Evolutionary conservation across 2,797 vertebrate species (phyloP), one percentile per base, ranked within the genome.

Genomic region (Neosilurus hyrtlii): DNA sequence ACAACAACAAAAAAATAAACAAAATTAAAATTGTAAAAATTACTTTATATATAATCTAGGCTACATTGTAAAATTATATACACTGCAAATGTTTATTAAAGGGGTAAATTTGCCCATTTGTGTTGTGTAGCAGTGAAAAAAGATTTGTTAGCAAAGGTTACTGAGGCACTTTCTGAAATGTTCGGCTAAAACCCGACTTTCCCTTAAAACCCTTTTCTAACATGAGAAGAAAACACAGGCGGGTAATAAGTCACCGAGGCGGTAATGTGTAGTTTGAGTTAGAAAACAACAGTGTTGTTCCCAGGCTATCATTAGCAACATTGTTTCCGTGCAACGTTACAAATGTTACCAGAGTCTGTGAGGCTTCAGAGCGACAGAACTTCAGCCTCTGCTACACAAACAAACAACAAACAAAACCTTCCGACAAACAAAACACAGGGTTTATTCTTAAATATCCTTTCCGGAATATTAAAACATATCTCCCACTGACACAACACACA

Each of bases 231-330:
- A 82, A 75, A 82, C 51, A 56, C 12, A 54, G 54, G 22, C 73
- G 62, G 72, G 56, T 82, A 75, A 75, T 65, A 56, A 74, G 24
- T 35, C 75, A 52, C 51, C 22, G 18, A 11, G 35, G 16, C 67
- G 3, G 56, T 82, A 74, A 74, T 24, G 52, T 37, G 52, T 26
- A 71, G 71, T 24, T 75, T 20, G 72, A 0, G 51, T 20, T 67
- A 65, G 66, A 81, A 61, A 72, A 72, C 35, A 66, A 61, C 67
- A 62, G 56, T 57, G 59, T 59, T 76, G 62, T 54, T 67, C 70
- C 20, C 4, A 54, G 62, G n/a, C 81, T 67, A 76, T 82, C 52
- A 82, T 67, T 75, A 82, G 71, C 30, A 59, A 82, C 81, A 66
- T 11, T 57, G 71, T 82, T 76, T 82, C 71, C 49, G 49, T 56